Base-by-base conservation (phyloP, 2,797 vertebrate genomes). In the Phrynocephalus guinanensis region DNA sequence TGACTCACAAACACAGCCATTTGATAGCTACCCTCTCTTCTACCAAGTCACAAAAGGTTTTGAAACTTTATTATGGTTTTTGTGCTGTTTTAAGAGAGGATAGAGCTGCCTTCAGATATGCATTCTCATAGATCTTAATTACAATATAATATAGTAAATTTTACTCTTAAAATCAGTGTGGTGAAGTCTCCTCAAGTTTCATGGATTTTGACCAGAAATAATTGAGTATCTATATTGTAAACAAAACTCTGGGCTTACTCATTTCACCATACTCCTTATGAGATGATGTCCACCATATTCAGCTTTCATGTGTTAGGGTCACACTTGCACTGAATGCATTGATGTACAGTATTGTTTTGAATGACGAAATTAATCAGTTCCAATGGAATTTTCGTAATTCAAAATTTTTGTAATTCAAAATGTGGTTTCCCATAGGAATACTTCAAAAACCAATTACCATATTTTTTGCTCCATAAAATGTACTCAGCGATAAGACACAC, bases 11-110 rank as follows among this genome's bases (percentile, higher is more conserved):
- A 38, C 26, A 30, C 77, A 33, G 20, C 82, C 76, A 85, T 63
- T 38, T 85, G 60, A 85, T 85, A n/a, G 16, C 30, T 60, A 30
- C 28, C 89, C 6, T 84, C 11, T 91, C 83, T 87, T 24, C 52
- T 1, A 26, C 77, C 1, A 70, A 79, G 50, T 86, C 22, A 83
- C 90, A 93, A n/a, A 86, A 88, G 7, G 3, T 18, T 79, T 0
- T 86, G 44, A 75, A 77, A 50, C 77, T n/a, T 3, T 84, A 67
- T 15, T 84, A 56, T 11, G 85, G 88, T 79, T 85, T 33, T 67
- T 44, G 10, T 0, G 0, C 5, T 83, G 7, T 56, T 92, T 80
- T n/a, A 82, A 71, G 56, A 70, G 3, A 9, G 50, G 15, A 7
- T 81, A 63, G 11, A 11, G 15, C 87, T 83, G 48, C 66, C 76